Conservation (phyloP, 2,113 vertebrate species). For the Seriola quinqueradiata region DNA sequence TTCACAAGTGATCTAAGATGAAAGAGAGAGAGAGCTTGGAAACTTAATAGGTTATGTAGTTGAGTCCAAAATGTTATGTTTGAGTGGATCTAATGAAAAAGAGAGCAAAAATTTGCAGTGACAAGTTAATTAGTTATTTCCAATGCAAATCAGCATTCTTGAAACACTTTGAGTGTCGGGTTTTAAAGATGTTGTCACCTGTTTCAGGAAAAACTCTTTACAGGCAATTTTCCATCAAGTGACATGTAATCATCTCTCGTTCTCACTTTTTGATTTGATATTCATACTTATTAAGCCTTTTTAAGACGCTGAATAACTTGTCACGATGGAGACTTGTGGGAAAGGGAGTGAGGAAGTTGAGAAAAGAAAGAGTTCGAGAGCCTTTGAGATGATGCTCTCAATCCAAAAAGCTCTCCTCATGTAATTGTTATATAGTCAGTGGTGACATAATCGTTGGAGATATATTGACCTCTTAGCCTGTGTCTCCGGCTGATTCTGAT, state of each 20-base stretch:
- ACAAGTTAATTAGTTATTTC: background rate
- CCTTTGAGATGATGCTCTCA: background rate
- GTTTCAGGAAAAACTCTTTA: background rate
- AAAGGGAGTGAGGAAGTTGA: background rate
- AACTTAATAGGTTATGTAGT: background rate
- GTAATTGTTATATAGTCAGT: constrained; percentile 1
- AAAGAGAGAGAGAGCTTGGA: background rate
- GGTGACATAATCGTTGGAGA: constrained; percentile 13
- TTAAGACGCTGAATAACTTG: constrained; percentile 10
- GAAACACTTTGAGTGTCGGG: background rate
- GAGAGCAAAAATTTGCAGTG: background rate
- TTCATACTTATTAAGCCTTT: constrained; percentile 9
- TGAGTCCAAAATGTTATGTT: background rate
- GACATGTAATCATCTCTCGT: background rate
- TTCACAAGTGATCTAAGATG: background rate
- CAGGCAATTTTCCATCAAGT: constrained; percentile 7
- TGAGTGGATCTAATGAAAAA: background rate
- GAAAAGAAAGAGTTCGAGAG: background rate
- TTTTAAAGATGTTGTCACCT: constrained; percentile 10
- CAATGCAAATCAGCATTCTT: background rate
- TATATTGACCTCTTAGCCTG: constrained; percentile 25
- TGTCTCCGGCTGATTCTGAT: constrained; percentile 42
- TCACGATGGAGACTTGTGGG: background rate
- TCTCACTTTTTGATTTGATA: constrained; percentile 14
- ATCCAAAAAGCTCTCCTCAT: background rate